A percentile compares a stretch with the other conserved stretches of the same genome.
These are phyloP conservation scores for Peromyscus nudipes DNA, from an alignment of 2,797 vertebrate species.

Conservation along the genomic window DNA sequence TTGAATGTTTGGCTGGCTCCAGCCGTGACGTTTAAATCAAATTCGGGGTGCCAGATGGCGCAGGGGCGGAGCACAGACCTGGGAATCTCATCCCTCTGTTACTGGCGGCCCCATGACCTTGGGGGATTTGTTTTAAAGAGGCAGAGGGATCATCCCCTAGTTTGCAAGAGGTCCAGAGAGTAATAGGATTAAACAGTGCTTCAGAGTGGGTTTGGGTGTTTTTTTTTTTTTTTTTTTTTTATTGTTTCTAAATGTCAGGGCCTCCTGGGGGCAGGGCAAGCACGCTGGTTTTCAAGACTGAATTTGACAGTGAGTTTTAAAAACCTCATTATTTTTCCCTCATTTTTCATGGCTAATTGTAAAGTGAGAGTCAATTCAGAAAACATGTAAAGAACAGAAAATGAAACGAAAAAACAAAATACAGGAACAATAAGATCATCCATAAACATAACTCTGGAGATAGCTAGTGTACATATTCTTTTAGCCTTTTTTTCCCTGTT, in stretches of 20 bases:
- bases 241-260: constrained; percentile 74
- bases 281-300: constrained; percentile 7
- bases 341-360: constrained; percentile 71
- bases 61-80: neutral
- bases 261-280: neutral
- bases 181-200: constrained; percentile 79
- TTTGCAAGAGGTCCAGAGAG: constrained; percentile 73
- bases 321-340: constrained; percentile 59
- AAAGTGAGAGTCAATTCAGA: constrained; percentile 68
- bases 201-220: neutral
- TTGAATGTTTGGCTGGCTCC: constrained; percentile 7
- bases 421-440: constrained; percentile 46
- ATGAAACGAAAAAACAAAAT: neutral
- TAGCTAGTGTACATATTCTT: constrained; percentile 16
- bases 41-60: constrained; percentile 76
- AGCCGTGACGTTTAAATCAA: constrained; percentile 61
- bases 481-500: constrained; percentile 24
- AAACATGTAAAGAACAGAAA: constrained; percentile 55
- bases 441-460: neutral
- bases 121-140: constrained; percentile 81
- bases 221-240: neutral
- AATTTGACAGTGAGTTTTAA: constrained; percentile 68
- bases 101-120: constrained; percentile 71
- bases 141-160: constrained; percentile 76
- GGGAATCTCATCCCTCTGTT: constrained; percentile 47